These are phyloP conservation scores for Tetragnatha montana DNA, from an alignment of 2,888 invertebrate genomes.

Conservation along the genomic window DNA sequence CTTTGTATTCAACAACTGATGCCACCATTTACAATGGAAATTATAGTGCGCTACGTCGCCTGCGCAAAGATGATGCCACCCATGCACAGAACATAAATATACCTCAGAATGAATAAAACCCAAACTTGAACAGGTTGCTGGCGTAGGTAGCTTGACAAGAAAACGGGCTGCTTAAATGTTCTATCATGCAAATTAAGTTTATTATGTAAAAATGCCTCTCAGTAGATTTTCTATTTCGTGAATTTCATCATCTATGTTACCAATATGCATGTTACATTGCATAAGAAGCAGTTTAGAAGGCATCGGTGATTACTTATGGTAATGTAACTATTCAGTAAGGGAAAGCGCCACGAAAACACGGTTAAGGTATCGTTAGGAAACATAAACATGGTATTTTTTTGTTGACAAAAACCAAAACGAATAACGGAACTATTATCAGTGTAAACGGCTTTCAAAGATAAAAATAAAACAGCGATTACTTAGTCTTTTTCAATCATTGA, in stretches of 20 bases:
- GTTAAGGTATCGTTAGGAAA: too few relatives aligned
- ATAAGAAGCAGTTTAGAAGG: too few relatives aligned
- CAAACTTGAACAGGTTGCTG: neutral
- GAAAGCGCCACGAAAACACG: too few relatives aligned
- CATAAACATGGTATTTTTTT: too few relatives aligned
- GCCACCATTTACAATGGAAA: conserved; percentile 59
- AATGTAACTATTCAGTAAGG: too few relatives aligned
- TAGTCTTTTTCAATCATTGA: too few relatives aligned
- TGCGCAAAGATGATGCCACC: neutral
- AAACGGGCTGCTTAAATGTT: conserved; percentile 30
- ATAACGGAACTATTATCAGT: too few relatives aligned
- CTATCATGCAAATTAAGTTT: conserved; percentile 34
- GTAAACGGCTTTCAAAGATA: too few relatives aligned
- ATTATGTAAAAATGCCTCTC: conserved; percentile 34
- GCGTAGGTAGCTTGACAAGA: conserved; percentile 14
- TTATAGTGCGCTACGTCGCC: conserved; percentile 32
- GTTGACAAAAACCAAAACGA: too few relatives aligned
- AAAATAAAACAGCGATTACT: too few relatives aligned
- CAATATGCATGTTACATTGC: neutral
- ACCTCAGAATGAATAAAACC: neutral
- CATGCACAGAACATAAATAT: neutral
- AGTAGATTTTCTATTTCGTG: neutral
- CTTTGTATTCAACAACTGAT: conserved; percentile 37
- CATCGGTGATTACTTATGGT: too few relatives aligned
- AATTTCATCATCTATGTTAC: neutral